These are phyloP conservation scores for Lamellibrachia satsuma DNA, from an alignment of 2,888 invertebrate genomes.

Conservation along the genomic window DNA sequence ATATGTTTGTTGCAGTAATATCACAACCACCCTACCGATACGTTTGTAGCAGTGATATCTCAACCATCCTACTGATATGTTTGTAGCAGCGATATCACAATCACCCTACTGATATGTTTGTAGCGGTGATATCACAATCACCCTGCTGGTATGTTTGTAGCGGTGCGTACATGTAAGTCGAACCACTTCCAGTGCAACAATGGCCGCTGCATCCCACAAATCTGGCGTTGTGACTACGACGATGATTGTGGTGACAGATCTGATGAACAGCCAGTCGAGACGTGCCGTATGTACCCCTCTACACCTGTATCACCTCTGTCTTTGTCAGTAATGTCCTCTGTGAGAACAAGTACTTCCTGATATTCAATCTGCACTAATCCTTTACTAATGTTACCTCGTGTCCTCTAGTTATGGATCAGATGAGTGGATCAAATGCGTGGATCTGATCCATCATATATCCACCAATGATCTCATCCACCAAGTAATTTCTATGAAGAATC, in stretches of 20 bases:
- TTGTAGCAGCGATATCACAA: not conserved
- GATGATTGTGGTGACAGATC: conserved; percentile 87
- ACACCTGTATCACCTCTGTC: not conserved
- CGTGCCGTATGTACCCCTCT: conserved; percentile 35
- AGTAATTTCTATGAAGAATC: too few species aligned
- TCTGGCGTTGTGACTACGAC: conserved; percentile 88
- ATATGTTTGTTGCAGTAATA: not conserved
- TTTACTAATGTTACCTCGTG: too few species aligned
- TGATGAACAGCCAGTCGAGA: conserved; percentile 67
- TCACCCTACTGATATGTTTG: not conserved
- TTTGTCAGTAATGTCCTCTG: too few species aligned
- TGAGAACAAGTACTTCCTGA: too few species aligned
- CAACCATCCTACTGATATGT: not conserved
- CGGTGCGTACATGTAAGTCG: conserved; percentile 8
- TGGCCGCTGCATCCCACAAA: conserved; percentile 58
- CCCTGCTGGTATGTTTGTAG: not conserved
- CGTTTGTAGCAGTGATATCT: not conserved
- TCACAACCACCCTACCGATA: not conserved
- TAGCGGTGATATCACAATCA: not conserved
- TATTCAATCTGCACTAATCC: too few species aligned
- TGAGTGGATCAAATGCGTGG: too few species aligned
- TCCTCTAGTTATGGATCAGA: too few species aligned
- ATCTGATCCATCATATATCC: too few species aligned
- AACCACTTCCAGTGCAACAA: conserved; percentile 64
- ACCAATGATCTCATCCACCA: too few species aligned